A percentile compares a stretch with the other conserved stretches of the same genome.
Conservation (phyloP, 2,113 vertebrate genomes). For the Zingel zingel region DNA sequence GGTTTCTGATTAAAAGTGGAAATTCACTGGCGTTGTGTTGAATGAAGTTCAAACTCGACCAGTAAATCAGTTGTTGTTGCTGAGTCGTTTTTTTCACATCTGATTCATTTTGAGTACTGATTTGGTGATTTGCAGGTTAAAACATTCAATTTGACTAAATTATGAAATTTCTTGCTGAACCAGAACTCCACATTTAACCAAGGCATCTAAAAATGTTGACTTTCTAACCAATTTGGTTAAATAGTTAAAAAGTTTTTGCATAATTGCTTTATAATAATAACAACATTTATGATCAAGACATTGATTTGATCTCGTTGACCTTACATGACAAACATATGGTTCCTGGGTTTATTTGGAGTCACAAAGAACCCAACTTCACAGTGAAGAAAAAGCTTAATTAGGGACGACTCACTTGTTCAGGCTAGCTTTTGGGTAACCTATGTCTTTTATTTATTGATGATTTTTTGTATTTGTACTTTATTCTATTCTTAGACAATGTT, state of each 20-base stretch:
- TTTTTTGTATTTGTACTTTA: too few species aligned
- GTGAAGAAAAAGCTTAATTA: not conserved
- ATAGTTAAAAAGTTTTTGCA: not conserved
- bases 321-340: not conserved
- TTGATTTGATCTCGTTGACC: not conserved
- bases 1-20: not conserved
- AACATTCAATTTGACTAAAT: not conserved
- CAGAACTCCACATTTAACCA: not conserved
- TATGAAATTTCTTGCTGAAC: not conserved
- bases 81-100: not conserved
- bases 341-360: not conserved
- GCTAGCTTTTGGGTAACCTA: too few species aligned
- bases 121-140: not conserved
- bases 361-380: not conserved
- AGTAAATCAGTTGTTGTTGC: not conserved
- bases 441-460: too few species aligned
- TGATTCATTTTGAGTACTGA: not conserved
- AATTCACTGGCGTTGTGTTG: not conserved
- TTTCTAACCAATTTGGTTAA: not conserved
- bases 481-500: too few species aligned
- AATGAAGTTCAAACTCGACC: conserved; percentile 2
- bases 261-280: not conserved
- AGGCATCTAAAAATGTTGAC: not conserved
- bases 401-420: too few species aligned
- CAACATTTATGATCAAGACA: not conserved